Base-by-base conservation (phyloP, 2,797 vertebrate genomes). In the Sebastes nivosus region DNA sequence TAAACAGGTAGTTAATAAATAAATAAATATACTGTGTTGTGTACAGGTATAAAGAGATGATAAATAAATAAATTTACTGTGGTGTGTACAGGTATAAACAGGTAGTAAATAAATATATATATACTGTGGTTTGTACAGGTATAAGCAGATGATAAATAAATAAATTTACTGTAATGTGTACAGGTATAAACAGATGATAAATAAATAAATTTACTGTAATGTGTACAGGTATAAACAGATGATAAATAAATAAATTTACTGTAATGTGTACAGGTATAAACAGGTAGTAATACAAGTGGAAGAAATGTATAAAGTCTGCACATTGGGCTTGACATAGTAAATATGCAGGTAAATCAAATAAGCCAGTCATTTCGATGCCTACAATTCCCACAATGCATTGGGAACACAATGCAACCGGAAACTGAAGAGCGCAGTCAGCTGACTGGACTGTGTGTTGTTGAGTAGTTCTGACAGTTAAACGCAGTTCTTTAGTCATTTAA, bases 311-410 rank as follows among this genome's bases (percentile, higher is more conserved):
- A 30, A 29, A 16, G 20, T 30, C 2, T 5, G 6, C 32, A 42
- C 50, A 22, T 29, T 42, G 5, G 8, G 4, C 20, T 12, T 4
- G 55, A 36, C 8, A 38, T 16, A 12, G 4, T n/a, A 64, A 27
- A 29, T 18, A 67, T 11, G 8, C 6, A 42, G 13, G 2, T 42
- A 42, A 42, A 42, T 42, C 38, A 42, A 42, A 16, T 38, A 25
- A 46, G 16, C 9, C 4, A 67, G 46, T 67, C 8, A 11, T 6
- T 9, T 24, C 2, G 2, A 2, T 6, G 42, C 72, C 85, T 87
- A 72, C 87, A 72, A 2, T 54, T 81, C 90, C 94, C 90, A 80
- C 0, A 64, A 72, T 91, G 84, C 94, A 77, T 24, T 66, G 60
- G 18, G 42, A 36, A 42, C 6, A 42, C 38, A 42, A 4, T 1